These are phyloP conservation scores for Patella caerulea DNA, from an alignment of 2,888 invertebrate genomes.

Conservation along the genomic window DNA sequence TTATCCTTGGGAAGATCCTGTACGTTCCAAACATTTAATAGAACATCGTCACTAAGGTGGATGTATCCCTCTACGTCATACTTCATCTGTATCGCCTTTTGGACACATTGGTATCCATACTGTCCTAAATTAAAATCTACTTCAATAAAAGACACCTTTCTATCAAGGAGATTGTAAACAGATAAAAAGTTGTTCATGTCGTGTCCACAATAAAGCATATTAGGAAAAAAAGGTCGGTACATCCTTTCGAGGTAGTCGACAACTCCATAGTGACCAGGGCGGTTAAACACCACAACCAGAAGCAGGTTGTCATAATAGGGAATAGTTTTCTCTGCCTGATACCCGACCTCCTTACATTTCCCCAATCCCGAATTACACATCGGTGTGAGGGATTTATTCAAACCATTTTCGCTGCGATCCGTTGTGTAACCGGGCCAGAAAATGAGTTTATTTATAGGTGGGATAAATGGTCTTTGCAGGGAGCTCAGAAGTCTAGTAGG, in stretches of 20 bases:
- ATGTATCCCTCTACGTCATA: constrained; percentile 22
- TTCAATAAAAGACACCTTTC: constrained; percentile 17
- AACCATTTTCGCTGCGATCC: neutral
- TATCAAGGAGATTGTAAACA: constrained; percentile 1
- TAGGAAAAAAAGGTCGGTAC: constrained; percentile 18
- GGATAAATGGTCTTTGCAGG: neutral
- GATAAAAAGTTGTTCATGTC: constrained; percentile 8
- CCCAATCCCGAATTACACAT: neutral
- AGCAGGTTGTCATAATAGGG: neutral
- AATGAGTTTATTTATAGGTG: neutral
- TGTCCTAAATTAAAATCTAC: constrained; percentile 8
- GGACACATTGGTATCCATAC: constrained; percentile 14
- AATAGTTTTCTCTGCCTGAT: neutral
- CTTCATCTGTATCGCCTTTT: constrained; percentile 19
- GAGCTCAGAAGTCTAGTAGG: neutral
- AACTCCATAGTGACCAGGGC: neutral
- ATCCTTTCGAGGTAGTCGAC: constrained; percentile 17
- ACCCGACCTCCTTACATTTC: neutral
- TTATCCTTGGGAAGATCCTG: constrained; percentile 18
- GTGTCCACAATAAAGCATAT: constrained; percentile 23
- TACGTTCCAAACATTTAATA: constrained; percentile 25
- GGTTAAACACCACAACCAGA: neutral
- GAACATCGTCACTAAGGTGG: constrained; percentile 23
- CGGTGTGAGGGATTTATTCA: neutral
- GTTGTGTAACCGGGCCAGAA: neutral